Conservation (phyloP, 2,113 vertebrate species). For the Salvelinus fontinalis region DNA sequence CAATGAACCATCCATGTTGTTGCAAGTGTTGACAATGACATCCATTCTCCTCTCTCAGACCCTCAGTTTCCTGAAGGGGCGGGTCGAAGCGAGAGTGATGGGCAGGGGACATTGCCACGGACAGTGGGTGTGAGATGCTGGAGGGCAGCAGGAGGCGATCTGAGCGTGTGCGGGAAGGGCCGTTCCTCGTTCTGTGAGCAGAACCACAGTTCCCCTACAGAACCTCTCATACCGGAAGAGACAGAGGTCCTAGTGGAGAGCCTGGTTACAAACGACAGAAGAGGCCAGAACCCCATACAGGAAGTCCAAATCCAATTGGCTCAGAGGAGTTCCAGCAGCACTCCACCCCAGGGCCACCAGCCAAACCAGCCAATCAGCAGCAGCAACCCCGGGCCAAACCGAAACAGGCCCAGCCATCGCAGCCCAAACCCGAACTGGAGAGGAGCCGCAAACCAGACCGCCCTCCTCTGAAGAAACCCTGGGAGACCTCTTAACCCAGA, state of each 20-base stretch:
- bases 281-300: too few species aligned
- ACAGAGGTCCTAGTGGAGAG: too few species aligned
- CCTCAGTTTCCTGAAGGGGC: conserved; percentile 18
- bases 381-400: too few species aligned
- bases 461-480: conserved; percentile 56
- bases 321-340: too few species aligned
- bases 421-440: background rate
- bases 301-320: too few species aligned
- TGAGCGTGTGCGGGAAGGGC: conserved; percentile 22
- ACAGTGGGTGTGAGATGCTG: conserved; percentile 58
- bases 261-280: too few species aligned
- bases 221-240: too few species aligned
- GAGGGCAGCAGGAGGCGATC: conserved; percentile 52
- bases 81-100: conserved; percentile 5
- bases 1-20: background rate
- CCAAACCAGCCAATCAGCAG: too few species aligned
- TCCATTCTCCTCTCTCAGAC: conserved; percentile 26
- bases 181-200: too few species aligned
- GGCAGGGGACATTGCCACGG: conserved; percentile 42
- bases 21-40: background rate
- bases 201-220: too few species aligned
- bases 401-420: background rate
- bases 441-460: conserved; percentile 39
- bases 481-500: conserved; percentile 58
- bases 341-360: too few species aligned